Conservation (phyloP, 2,888 invertebrate species). For the Unio pictorum region DNA sequence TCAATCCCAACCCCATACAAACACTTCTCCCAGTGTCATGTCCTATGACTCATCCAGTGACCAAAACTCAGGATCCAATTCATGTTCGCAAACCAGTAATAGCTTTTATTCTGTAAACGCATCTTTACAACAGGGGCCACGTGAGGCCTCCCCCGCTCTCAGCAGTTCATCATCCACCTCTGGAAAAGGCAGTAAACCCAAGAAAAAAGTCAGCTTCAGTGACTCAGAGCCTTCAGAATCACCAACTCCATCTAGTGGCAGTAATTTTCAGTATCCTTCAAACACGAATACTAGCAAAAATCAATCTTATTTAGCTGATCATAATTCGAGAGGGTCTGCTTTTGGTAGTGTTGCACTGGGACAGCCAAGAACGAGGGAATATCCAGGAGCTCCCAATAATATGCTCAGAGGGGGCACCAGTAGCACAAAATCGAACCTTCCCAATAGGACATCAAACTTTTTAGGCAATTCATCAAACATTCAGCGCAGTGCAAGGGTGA, state of each 20-base stretch:
- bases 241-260: slow-evolving; percentile 22
- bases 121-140: slow-evolving; percentile 12
- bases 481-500: too few species aligned
- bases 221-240: slow-evolving; percentile 49
- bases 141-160: slow-evolving; percentile 34
- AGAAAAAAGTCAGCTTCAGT: slow-evolving; percentile 56
- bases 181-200: slow-evolving; percentile 33
- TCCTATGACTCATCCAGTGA: slow-evolving; percentile 29
- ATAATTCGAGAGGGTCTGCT: background rate
- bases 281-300: slow-evolving; percentile 1
- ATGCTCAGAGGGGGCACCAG: background rate
- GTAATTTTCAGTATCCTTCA: slow-evolving; percentile 7
- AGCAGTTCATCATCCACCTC: slow-evolving; percentile 37
- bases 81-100: slow-evolving; percentile 23
- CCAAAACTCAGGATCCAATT: slow-evolving; percentile 24
- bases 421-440: too few species aligned
- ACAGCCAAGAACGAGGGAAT: slow-evolving; percentile 1
- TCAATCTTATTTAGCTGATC: background rate
- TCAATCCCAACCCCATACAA: slow-evolving; percentile 6
- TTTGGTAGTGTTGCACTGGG: background rate
- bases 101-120: slow-evolving; percentile 22
- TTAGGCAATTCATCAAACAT: too few species aligned
- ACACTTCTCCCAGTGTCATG: slow-evolving; percentile 25
- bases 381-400: slow-evolving; percentile 6
- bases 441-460: too few species aligned